Evolutionary conservation across 1,140 invertebrate genomes (phyloP).

Genomic region (Drosophila sp.): DNA sequence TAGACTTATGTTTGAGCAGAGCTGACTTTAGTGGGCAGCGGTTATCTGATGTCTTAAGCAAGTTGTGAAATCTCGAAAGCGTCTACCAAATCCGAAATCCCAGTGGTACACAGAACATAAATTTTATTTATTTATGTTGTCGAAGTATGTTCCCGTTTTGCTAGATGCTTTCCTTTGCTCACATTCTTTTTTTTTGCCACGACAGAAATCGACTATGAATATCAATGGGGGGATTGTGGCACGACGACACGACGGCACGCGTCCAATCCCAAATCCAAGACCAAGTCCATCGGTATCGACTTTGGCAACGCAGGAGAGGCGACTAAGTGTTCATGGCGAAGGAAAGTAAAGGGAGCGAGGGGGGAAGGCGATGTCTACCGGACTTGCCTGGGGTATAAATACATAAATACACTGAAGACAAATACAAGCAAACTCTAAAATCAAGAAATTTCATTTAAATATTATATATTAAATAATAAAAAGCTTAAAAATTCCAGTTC

Average conservation of each 20-base stretch:
- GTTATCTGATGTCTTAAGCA: constrained; percentile 23
- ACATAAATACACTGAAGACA: neutral
- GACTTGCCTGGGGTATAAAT: constrained; percentile 17
- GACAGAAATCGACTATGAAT: constrained; percentile 77
- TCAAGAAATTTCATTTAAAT: too few relatives aligned
- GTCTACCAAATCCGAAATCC: constrained; percentile 46
- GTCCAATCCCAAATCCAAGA: constrained; percentile 30
- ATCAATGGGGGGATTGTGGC: constrained; percentile 74
- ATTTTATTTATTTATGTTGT: constrained; percentile 80
- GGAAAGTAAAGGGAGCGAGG: neutral
- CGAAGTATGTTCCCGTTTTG: constrained; percentile 54
- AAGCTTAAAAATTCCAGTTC: too few relatives aligned
- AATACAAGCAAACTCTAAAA: too few relatives aligned
- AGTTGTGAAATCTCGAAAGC: constrained; percentile 13
- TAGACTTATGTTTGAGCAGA: constrained; percentile 21
- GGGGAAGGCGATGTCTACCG: constrained; percentile 25
- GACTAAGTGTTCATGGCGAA: constrained; percentile 50
- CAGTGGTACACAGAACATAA: constrained; percentile 64
- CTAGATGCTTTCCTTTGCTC: constrained; percentile 50
- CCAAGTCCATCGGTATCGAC: constrained; percentile 20
- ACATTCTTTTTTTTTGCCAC: constrained; percentile 46
- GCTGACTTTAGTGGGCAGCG: neutral
- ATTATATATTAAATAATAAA: too few relatives aligned
- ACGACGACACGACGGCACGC: constrained; percentile 73
- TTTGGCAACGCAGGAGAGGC: constrained; percentile 47